Evolutionary conservation across 2,113 vertebrate species (phyloP), one percentile per base, ranked within the genome.

Genomic region (Notarius lentiginosus): DNA sequence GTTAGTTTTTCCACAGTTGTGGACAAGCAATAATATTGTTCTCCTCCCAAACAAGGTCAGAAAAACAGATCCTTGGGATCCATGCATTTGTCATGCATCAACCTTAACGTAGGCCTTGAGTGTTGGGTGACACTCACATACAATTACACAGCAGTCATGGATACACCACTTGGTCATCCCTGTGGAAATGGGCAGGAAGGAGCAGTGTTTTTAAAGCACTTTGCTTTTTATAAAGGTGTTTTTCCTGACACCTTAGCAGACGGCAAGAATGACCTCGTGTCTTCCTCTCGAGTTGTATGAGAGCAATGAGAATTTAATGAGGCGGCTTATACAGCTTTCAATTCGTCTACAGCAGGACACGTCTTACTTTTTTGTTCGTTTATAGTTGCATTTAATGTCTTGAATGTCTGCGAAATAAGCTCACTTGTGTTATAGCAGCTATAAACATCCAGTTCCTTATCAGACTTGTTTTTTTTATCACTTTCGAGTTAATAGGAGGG

Each of bases 191-290:
- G 65, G 81, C 86, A 87, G 87, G 84, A 91, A 89, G 83, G 30
- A 72, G 27, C 27, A 56, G 81, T 76, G 24, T 76, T 87, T 87
- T 83, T 83, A 75, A 56, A 87, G 87, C 81, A 84, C 68, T 86
- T 82, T 65, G 70, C 53, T 24, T 58, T 7, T 1, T 73, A 63
- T 65, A 77, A 63, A 82, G 56, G 47, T 87, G 87, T 85, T 84
- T 85, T 84, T 87, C 87, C 80, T 86, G 86, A 90, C 89, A 89
- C 85, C 83, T 90, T 51, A 17, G 84, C 65, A 79, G 87, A 88
- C 70, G 49, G 49, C 73, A 63, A 53, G 55, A 14, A 7, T 82
- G 83, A 89, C 85, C 83, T 83, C 73, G 76, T 20, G 47, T 72
- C 58, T 27, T 6, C 53, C 55, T 79, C 77, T 22, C 81, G 58